phyloP scores from a whole-genome alignment of 2,888 invertebrate species.

The Rhaphigaster nebulosa region DNA sequence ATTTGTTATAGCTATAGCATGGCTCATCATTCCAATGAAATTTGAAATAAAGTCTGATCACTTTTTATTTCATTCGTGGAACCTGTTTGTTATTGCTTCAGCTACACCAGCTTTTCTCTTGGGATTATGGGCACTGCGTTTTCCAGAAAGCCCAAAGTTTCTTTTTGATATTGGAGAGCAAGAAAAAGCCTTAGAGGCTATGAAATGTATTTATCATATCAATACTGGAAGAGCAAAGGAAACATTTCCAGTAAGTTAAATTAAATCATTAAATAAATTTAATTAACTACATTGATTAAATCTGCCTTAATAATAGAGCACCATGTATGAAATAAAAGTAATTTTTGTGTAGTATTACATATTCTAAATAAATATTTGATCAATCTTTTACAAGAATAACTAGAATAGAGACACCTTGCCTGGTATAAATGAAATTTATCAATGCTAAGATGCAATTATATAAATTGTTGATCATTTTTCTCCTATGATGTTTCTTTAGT shows the following conservation, averaged over 20 bases:
- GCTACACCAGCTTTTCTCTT: constrained; percentile 79
- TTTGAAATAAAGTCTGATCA: constrained; percentile 73
- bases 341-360: background rate
- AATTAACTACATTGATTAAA: background rate
- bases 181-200: constrained; percentile 79
- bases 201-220: constrained; percentile 78
- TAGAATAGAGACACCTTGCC: too few species aligned
- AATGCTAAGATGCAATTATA: too few species aligned
- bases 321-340: background rate
- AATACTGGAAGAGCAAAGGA: constrained; percentile 76
- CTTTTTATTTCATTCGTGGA: constrained; percentile 84
- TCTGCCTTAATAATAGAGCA: background rate
- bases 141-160: constrained; percentile 88
- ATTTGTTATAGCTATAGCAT: constrained; percentile 77
- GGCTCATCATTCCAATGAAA: constrained; percentile 82
- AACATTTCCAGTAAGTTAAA: constrained; percentile 78
- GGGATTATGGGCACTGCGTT: constrained; percentile 79
- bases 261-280: background rate
- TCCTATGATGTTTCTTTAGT: too few species aligned
- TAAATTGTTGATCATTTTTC: too few species aligned
- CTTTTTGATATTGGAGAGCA: constrained; percentile 84
- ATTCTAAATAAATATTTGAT: background rate
- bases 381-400: too few species aligned
- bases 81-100: constrained; percentile 83
- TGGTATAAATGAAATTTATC: too few species aligned